Base-by-base conservation (phyloP, 2,888 invertebrate species). In the Amphipyra berbera region DNA sequence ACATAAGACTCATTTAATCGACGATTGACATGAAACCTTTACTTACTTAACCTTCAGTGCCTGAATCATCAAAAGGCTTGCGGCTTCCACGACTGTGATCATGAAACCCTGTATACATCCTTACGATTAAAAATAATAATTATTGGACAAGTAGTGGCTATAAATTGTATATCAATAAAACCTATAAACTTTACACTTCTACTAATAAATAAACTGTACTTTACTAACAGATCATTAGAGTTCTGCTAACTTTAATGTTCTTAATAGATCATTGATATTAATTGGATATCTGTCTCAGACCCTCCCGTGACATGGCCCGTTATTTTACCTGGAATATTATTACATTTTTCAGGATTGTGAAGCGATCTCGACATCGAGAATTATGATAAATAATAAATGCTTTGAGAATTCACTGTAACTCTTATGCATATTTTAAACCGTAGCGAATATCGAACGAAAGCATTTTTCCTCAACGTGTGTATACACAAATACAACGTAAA, bases 391-490 rank as follows among this genome's bases (percentile, higher is more conserved):
- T 14, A 47, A 6, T 30, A 21, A 33, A 10, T 13, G 9, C 3
- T 13, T 47, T 9, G 12, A 13, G 9, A 33, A 45, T 45, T 45
- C 27, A 27, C 10, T 12, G 1, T 27, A 45, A 45, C 6, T 27
- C 45, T 12, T 27, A 45, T 45, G 27, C 45, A 45, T 45, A 45
- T 45, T 45, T 45, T n/a, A 45, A 27, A 12, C 33, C 47, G n/a
- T 6, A 13, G 33, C 14, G 33, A 45, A 33, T 47, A 35, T 47
- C 33, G 9, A 47, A 45, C n/a, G 30, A 35, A 47, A 14, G 3
- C 6, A 33, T 13, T 35, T 33, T 47, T 47, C 33, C 13, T 14
- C 47, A 13, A 8, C 9, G 6, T 21, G 33, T 9, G 9, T 41
- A 30, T 45, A 10, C 45, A 45, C 12, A 45, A 27, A 45, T 30